Percentiles rank a stretch among this genome's conserved stretches.
These are phyloP conservation scores for Drosophila conformis DNA, from an alignment of 2,888 invertebrate species.

Conservation along the genomic window DNA sequence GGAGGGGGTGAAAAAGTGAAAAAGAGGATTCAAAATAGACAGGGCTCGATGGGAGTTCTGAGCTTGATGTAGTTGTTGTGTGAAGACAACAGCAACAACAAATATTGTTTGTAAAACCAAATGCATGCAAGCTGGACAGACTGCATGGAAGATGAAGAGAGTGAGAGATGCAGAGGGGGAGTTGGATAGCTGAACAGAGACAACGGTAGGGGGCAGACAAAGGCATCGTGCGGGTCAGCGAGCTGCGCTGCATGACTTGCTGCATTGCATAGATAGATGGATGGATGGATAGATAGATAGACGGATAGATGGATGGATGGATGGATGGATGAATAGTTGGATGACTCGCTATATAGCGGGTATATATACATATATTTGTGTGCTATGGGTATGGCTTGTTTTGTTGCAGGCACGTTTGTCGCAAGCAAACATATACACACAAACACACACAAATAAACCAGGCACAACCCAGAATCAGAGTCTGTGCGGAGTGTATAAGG, in stretches of 20 bases:
- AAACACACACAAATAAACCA: conserved; percentile 22
- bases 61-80: conserved; percentile 74
- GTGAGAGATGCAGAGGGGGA: not conserved
- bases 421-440: conserved; percentile 52
- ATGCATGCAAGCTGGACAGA: conserved; percentile 71
- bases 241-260: conserved; percentile 78
- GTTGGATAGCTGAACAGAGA: conserved; percentile 18
- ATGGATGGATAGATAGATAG: conserved; percentile 35
- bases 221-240: conserved; percentile 78
- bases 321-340: conserved; percentile 47
- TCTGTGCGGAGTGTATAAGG: conserved; percentile 14
- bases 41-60: conserved; percentile 60
- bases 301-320: conserved; percentile 29
- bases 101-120: conserved; percentile 78
- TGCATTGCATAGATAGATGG: conserved; percentile 66
- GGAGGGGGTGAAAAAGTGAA: conserved; percentile 54
- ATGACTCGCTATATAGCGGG: conserved; percentile 54
- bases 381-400: conserved; percentile 42
- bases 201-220: conserved; percentile 53
- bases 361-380: conserved; percentile 36
- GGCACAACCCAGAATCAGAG: conserved; percentile 39
- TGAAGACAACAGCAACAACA: conserved; percentile 63
- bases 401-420: conserved; percentile 66
- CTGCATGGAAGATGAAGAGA: conserved; percentile 15
- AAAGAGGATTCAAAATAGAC: conserved; percentile 78